Evolutionary conservation across 64 coral and sea anemone species (phyloP), one percentile per base, ranked within the genome.

Genomic region (Trachythela sp.): DNA sequence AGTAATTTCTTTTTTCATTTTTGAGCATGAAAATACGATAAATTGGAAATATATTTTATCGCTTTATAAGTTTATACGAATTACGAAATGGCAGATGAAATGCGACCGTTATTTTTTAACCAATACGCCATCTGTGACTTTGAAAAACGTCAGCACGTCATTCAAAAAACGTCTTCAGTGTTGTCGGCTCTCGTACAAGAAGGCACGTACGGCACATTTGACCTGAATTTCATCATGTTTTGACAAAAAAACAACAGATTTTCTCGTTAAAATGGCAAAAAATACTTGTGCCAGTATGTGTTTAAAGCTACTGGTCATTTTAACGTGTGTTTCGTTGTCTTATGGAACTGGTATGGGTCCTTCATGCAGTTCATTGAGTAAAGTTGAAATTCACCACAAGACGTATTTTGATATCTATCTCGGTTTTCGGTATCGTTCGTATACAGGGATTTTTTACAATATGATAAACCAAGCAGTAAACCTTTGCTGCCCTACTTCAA

Each of bases 371-470:
- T 7, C 31, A 9, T 15, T 80, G 0, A 80, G 35, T 0, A 64
- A 6, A 2, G 75, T 80, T 39, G 75, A 80, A 80, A 37, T 80
- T 39, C 33, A 80, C 30, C 37, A 80, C 75, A 80, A 80, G 37
- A 39, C 31, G 31, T 80, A 80, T 80, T 80, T 80, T 38, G 75
- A 80, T 39, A 36, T 37, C 75, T 80, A 80, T 22, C 75, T 80
- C 37, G 75, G 31, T 27, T 24, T 8, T 6, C 20, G 26, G 24
- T 26, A 64, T 24, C 13, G 26, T 27, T n/a, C 56, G 5, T 64
- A 64, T 26, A 64, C 56, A 0, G 56, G 56, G 26, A 64, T 64
- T 8, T 64, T 64, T 64, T 64, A 64, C 22, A 27, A 64, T 64
- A 64, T 64, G 56, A 64, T 64, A 20, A 64, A 64, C 56, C 56